Base-by-base conservation (phyloP, 2,797 vertebrate genomes). In the Hippoglossus hippoglossus region DNA sequence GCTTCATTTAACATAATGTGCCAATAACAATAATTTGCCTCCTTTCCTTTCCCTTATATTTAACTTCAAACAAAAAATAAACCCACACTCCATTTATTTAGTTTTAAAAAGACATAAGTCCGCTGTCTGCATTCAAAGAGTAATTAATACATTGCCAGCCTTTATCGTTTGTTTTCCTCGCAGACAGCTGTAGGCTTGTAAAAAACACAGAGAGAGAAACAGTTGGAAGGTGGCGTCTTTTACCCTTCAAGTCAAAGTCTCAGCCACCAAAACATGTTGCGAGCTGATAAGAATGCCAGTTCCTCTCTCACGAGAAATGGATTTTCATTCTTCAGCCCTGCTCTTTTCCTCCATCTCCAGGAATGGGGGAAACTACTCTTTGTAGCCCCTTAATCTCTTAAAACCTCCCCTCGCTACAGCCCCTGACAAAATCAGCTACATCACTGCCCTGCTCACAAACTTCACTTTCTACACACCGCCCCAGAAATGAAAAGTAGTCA, bases 191-290 rank as follows among this genome's bases (percentile, higher is more conserved):
- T 58, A 50, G 36, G 68, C 63, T 78, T 72, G 56, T n/a, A 41
- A 63, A 53, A 50, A 22, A 44, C 41, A 44, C 12, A 15, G 44
- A 19, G 34, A 44, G 63, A 79, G 51, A 72, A 52, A 25, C 54
- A 77, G 67, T 68, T 58, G 81, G 63, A 67, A 61, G 52, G 63
- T 69, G 75, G 63, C 73, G 79, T 73, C 49, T 75, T 84, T 87
- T 81, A 80, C 86, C 71, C 85, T 89, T 84, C 50, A 77, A 91
- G 81, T 84, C 80, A 85, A 86, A 81, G 83, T 84, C 85, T 85
- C 73, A 76, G 81, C 81, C 46, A 12, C 80, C 19, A 49, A 82
- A 87, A 81, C 81, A 81, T 92, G 92, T 85, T 87, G 72, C 64
- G 59, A 75, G 88, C 86, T 90, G 89, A 93, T 91, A 93, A 92